Evolutionary conservation across 1,140 invertebrate genomes (phyloP).

Genomic region (Euwallacea similis): DNA sequence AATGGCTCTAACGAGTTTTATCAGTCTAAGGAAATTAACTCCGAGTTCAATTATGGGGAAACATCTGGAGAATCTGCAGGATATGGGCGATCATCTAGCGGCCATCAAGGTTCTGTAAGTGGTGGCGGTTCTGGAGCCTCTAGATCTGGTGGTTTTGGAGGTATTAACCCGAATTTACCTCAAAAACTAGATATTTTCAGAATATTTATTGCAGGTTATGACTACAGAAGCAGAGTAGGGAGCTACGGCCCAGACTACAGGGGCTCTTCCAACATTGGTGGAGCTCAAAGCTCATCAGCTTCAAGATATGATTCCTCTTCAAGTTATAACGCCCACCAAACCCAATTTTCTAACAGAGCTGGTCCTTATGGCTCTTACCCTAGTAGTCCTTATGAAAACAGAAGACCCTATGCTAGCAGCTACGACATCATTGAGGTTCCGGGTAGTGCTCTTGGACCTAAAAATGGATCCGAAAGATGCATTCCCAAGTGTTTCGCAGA

Average conservation of each 20-base stretch:
- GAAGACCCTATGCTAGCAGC: conserved; percentile 48
- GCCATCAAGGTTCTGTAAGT: no score
- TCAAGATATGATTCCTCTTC: neutral
- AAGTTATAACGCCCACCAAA: no score
- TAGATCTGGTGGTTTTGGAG: neutral
- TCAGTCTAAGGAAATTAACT: neutral
- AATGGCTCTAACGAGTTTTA: neutral
- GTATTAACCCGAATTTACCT: neutral
- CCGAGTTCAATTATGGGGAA: neutral
- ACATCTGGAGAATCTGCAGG: neutral
- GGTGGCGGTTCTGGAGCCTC: neutral
- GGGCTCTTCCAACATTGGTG: neutral
- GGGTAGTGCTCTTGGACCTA: conserved; percentile 58
- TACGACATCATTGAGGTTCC: conserved; percentile 62
- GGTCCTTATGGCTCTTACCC: conserved; percentile 27
- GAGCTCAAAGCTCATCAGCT: neutral
- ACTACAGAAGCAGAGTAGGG: neutral
- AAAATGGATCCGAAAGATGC: conserved; percentile 68
- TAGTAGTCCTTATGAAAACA: conserved; percentile 37
- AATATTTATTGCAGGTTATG: neutral
- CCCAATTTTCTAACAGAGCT: conserved; percentile 7
- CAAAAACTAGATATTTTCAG: no score
- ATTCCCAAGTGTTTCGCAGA: conserved; percentile 90
- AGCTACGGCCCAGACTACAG: neutral
- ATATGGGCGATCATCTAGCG: neutral